Evolutionary conservation across 2,113 vertebrate species (phyloP), one percentile per base, ranked within the genome.

Genomic region (Erythrolamprus reginae): DNA sequence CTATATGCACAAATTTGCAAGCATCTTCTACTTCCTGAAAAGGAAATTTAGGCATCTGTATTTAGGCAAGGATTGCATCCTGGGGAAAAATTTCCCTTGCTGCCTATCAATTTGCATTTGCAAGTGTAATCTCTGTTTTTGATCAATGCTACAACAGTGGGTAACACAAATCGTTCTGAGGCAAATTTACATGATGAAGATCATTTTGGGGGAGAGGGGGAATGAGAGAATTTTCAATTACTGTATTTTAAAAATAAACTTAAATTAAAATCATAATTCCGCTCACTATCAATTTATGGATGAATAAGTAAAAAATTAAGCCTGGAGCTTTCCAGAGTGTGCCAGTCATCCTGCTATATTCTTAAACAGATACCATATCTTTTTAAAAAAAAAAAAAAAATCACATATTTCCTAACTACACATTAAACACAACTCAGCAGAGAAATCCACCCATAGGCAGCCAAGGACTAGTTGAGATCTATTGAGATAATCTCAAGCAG

Each of bases 281-380:
- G 17, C 23, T 90, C 88, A 24, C 56, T 45, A 77, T 88, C 82
- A 86, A n/a, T 88, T 88, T 86, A 48, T 9, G 26, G 45, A 24
- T 5, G 77, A 53, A 28, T 58, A 90, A 89, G 38, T 84, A 48
- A 42, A 86, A 86, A 92, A 89, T 0, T 38, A 87, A 88, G 84
- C 89, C 56, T 92, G 90, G 47, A 93, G 89, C 93, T 82, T 91
- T 92, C 90, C 92, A 91, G 82, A 87, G 91, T 33, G 77, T 91
- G 89, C 38, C 58, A 94, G 82, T 87, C 90, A 5, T 26, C 2
- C 38, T 24, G 70, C 33, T 86, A 83, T 45, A 10, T 85, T 84
- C n/a, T 0, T 1, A 84, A 90, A 82, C 92, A 93, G 93, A 88
- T 92, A 89, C 58, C 90, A 52, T 50, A 13, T 33, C 88, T 48